Evolutionary conservation across 2,888 invertebrate species (phyloP).

Genomic region (Tenthredo distinguenda): DNA sequence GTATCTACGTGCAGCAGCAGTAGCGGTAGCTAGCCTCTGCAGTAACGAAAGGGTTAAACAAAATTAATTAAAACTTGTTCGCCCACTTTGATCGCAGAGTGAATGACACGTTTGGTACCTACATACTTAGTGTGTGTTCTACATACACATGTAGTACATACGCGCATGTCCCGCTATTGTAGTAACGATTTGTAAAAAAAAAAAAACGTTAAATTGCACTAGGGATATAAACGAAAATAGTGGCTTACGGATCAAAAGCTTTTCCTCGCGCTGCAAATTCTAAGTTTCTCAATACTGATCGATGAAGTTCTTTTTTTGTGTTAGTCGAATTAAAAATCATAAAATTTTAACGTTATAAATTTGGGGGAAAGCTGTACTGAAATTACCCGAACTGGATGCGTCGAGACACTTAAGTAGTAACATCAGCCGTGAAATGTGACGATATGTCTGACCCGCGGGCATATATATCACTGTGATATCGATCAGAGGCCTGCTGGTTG

Average conservation of each 20-base stretch:
- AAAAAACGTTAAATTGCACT: neutral
- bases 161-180: neutral
- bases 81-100: conserved; percentile 9
- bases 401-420: neutral
- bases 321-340: neutral
- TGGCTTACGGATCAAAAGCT: neutral
- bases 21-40: neutral
- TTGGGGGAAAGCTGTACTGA: neutral
- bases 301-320: neutral
- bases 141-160: neutral
- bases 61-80: conserved; percentile 40
- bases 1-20: neutral
- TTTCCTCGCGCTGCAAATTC: neutral
- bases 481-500: neutral
- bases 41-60: neutral
- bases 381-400: neutral
- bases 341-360: neutral
- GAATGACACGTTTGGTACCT: conserved; percentile 1
- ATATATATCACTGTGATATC: neutral
- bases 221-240: neutral
- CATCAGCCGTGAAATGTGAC: neutral
- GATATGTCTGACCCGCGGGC: neutral
- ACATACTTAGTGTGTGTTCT: neutral
- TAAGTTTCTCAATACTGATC: neutral
- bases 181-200: neutral